Percentiles rank a stretch among this genome's conserved stretches.
Evolutionary conservation across 2,797 vertebrate species (phyloP).

Genomic region (Sternarchorhynchus goeldii): DNA sequence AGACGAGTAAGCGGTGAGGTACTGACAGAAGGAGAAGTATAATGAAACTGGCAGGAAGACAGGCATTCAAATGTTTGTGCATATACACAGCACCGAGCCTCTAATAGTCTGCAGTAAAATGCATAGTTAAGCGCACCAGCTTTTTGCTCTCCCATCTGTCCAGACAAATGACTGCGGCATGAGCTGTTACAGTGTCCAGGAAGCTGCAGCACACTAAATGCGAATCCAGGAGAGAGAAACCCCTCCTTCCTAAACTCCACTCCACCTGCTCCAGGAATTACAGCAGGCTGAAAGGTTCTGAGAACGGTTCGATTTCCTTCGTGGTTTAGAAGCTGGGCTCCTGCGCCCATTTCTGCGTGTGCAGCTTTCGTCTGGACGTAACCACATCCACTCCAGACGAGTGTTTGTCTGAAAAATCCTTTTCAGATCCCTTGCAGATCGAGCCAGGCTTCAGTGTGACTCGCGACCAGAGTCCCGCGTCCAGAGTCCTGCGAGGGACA

Average conservation of each 20-base stretch:
- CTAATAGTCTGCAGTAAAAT: constrained; percentile 86
- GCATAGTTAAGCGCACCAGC: constrained; percentile 82
- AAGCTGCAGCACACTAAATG: constrained; percentile 55
- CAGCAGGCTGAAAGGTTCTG: not conserved
- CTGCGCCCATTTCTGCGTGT: not conserved
- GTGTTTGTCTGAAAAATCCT: not conserved
- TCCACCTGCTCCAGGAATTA: not conserved
- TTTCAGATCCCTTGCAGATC: too few relatives aligned
- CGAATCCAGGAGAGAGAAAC: not conserved
- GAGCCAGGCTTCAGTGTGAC: too few relatives aligned
- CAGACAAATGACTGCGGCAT: constrained; percentile 74
- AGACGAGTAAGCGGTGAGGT: constrained; percentile 78
- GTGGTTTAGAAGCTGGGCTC: not conserved
- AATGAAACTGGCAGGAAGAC: constrained; percentile 87
- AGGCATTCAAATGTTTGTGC: constrained; percentile 84
- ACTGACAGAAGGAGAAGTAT: constrained; percentile 82
- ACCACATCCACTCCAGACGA: not conserved
- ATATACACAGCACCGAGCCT: constrained; percentile 81
- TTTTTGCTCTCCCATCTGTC: constrained; percentile 81
- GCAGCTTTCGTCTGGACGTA: not conserved
- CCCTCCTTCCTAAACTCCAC: not conserved
- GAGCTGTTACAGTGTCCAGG: constrained; percentile 68
- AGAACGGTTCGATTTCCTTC: too few relatives aligned
- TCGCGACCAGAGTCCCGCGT: too few relatives aligned
- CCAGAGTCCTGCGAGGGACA: too few relatives aligned